Evolutionary conservation across 1,140 invertebrate genomes (phyloP).

Genomic region (Himalopsyche phryganea): DNA sequence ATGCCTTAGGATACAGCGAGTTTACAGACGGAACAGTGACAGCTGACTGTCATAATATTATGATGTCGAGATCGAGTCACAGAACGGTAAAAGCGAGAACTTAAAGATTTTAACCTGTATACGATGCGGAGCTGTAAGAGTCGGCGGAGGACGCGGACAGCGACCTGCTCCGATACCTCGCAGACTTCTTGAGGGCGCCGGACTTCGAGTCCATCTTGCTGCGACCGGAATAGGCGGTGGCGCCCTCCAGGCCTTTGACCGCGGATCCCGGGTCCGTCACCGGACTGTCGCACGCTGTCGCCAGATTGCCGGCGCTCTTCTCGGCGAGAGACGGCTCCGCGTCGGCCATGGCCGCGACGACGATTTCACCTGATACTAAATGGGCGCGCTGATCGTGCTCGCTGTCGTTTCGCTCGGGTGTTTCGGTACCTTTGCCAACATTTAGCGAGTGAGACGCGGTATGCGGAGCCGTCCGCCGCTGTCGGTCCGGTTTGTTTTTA

Average conservation of each 20-base stretch:
- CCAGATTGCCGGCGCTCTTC: slow-evolving; percentile 15
- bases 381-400: background rate
- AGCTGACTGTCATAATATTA: no score
- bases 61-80: no score
- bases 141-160: slow-evolving; percentile 91
- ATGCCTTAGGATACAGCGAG: no score
- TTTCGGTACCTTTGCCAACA: background rate
- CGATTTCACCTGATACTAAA: background rate
- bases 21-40: no score
- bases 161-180: slow-evolving; percentile 80
- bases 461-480: background rate
- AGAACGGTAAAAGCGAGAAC: no score
- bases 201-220: slow-evolving; percentile 50
- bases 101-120: slow-evolving; percentile 46
- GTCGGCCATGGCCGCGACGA: slow-evolving; percentile 25
- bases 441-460: background rate
- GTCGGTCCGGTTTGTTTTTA: background rate
- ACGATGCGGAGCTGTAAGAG: slow-evolving; percentile 79
- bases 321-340: slow-evolving; percentile 12
- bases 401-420: background rate
- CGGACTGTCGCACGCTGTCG: slow-evolving; percentile 44
- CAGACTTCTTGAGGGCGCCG: slow-evolving; percentile 78
- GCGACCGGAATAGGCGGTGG: slow-evolving; percentile 37
- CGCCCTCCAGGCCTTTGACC: slow-evolving; percentile 37
- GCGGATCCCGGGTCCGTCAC: slow-evolving; percentile 50